Evolutionary conservation across 2,113 vertebrate genomes (phyloP).

Genomic region (Silurus glanis): DNA sequence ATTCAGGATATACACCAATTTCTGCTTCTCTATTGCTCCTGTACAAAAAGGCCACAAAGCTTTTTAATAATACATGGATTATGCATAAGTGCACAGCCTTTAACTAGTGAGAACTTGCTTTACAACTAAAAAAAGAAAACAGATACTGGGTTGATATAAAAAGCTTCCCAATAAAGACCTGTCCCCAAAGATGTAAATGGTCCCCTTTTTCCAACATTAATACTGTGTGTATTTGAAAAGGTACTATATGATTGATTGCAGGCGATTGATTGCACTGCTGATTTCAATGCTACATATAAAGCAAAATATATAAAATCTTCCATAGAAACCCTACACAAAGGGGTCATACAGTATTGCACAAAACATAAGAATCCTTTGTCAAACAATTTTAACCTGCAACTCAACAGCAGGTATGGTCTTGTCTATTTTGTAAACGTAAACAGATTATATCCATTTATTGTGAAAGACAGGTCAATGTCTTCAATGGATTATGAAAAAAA

Average conservation of each 20-base stretch:
- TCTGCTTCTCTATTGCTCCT: constrained; percentile 99
- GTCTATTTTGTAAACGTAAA: neutral
- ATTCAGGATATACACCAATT: constrained; percentile 96
- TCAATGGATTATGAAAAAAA: neutral
- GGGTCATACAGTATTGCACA: neutral
- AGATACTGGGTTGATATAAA: neutral
- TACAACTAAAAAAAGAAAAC: neutral
- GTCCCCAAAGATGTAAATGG: neutral
- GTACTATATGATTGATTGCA: too few species aligned
- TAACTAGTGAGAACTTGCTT: neutral
- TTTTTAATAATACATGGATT: neutral
- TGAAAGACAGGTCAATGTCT: neutral
- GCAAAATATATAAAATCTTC: neutral
- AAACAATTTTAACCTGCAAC: neutral
- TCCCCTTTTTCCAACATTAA: neutral
- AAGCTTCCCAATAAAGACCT: neutral
- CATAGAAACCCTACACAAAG: neutral
- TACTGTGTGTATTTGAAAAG: too few species aligned
- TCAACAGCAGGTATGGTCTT: neutral
- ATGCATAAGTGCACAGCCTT: neutral
- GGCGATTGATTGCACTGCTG: too few species aligned
- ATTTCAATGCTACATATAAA: too few species aligned
- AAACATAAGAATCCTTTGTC: neutral
- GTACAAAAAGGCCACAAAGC: neutral
- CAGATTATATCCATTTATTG: neutral